Evolutionary conservation across 2,113 vertebrate species (phyloP).

Genomic region (Dicaeum eximium): DNA sequence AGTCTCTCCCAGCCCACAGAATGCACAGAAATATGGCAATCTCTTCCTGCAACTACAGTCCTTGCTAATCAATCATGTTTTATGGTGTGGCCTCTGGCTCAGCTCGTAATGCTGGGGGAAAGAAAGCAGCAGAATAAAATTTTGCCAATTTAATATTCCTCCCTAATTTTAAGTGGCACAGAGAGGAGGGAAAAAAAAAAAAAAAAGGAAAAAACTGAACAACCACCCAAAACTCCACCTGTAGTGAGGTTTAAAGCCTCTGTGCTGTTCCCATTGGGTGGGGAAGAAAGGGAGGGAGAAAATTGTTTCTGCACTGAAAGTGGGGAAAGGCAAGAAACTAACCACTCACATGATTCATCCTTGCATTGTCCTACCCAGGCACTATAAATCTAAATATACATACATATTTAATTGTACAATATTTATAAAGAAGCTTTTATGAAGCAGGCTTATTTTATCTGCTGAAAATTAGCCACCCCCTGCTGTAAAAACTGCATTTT

Average conservation of each 20-base stretch:
- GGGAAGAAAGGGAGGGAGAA: neutral
- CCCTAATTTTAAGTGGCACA: constrained; percentile 41
- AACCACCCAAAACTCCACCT: neutral
- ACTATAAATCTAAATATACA: neutral
- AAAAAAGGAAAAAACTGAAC: neutral
- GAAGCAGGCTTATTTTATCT: constrained; percentile 28
- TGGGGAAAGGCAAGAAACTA: neutral
- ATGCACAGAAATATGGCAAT: neutral
- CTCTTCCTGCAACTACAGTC: constrained; percentile 16
- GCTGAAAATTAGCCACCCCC: constrained; percentile 53
- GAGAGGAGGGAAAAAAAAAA: fast-evolving
- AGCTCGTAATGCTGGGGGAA: constrained; percentile 34
- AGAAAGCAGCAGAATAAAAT: constrained; percentile 27
- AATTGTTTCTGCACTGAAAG: neutral
- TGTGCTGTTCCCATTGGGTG: neutral
- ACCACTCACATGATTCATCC: neutral
- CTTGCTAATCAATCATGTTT: constrained; percentile 59
- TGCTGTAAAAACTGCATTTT: constrained; percentile 51
- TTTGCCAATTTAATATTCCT: constrained; percentile 59
- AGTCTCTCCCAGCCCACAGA: neutral
- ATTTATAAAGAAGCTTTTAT: constrained; percentile 23
- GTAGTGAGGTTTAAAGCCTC: neutral
- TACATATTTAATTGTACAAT: constrained; percentile 34
- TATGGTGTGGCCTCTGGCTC: constrained; percentile 52
- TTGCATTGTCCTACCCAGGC: neutral